Base-by-base conservation (phyloP, 2,888 invertebrate genomes). In the Lepidonotus clava region DNA sequence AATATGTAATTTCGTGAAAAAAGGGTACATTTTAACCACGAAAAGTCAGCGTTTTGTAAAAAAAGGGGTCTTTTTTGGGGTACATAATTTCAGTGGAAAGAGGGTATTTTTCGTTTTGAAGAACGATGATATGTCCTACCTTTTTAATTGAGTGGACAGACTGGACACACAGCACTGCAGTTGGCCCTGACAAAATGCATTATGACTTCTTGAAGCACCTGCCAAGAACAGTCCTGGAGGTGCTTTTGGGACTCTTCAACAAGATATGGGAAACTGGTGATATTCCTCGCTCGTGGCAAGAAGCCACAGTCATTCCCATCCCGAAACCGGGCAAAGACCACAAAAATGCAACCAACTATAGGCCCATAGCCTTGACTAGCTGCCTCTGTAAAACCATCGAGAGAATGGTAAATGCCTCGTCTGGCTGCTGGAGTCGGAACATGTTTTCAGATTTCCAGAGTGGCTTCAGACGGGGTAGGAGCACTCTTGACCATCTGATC, bases 351-450 rank as follows among this genome's bases (percentile, higher is more conserved):
- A 84, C 61, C 0, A 90, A 87, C 84, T 91, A 91, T 77, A 80
- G 90, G 21, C 90, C 91, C 14, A 91, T 91, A 21, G 89, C 90
- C 40, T 86, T 91, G 32, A 90, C 91, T 21, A 90, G 90, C 76
- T 91, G 90, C 80, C 76, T 91, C 8, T 90, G 90, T 51, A 91
- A 91, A 86, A 80, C 89, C 0, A 87, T 91, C 88, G 91, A 91
- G 80, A 51, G 88, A 56, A 90, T 91, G 89, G 87, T 91, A 5
- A 91, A 90, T 66, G 90, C 0, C 88, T 91, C 11, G 86, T 89
- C n/a, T 90, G 89, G 89, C 86, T 86, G 36, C 85, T 91, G 11
- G 90, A 90, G 66, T 56, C 86, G 11, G 86, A 89, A 34, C 84
- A 87, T 46, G 1, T 51, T 90, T n/a, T 41, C 90, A 4, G 40